A percentile compares a stretch with the other conserved stretches of the same genome.
phyloP scores from a whole-genome alignment of 2,797 vertebrate species.

The Pseudochaenichthys georgianus region DNA sequence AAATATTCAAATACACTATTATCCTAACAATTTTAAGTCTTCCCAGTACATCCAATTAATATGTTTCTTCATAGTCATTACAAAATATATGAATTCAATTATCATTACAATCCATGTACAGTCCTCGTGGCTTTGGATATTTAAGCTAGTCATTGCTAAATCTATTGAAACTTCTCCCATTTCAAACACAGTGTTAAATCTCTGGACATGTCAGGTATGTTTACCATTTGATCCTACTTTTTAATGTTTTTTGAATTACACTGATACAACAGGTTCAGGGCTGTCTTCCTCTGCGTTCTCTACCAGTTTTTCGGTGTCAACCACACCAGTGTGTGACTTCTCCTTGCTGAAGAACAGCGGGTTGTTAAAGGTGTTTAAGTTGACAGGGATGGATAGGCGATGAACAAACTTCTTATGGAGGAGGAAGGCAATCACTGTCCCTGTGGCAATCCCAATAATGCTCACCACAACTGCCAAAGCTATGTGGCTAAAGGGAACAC shows the following conservation, averaged over 20 bases:
- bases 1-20: background rate
- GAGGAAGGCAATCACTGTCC: background rate
- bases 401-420: constrained; percentile 18
- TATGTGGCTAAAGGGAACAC: background rate
- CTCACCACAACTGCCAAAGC: constrained; percentile 1
- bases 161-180: too few relatives aligned
- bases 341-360: constrained; percentile 45
- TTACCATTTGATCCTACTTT: too few relatives aligned
- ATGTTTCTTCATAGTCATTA: background rate
- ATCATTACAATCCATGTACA: too few relatives aligned
- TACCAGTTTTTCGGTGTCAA: constrained; percentile 25
- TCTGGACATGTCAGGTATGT: too few relatives aligned
- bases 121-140: background rate
- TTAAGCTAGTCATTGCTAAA: background rate
- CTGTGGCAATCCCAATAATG: background rate
- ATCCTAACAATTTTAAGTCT: background rate
- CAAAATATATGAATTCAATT: background rate
- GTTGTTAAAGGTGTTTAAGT: constrained; percentile 47
- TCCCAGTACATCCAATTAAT: background rate
- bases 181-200: too few relatives aligned
- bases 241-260: background rate
- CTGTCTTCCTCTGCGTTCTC: constrained; percentile 39
- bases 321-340: background rate
- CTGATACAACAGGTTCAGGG: background rate
- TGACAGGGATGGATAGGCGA: background rate